phyloP scores from a whole-genome alignment of 2,113 vertebrate genomes.

The Anoura caudifer region DNA sequence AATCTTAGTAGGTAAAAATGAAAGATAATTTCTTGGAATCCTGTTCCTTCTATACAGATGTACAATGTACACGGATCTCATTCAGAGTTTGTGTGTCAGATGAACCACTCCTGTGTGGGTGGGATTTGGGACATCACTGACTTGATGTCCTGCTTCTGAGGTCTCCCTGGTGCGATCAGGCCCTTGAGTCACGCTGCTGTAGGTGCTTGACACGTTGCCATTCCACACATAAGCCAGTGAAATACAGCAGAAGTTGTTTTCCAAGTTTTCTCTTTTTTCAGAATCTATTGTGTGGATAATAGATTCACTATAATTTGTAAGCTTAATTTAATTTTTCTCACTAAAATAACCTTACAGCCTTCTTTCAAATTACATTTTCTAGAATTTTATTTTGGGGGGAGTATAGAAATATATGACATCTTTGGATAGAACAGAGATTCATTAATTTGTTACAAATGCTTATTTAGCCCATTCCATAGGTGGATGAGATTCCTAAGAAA shows the following conservation, averaged over 20 bases:
- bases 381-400: background rate
- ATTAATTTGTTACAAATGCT: slow-evolving; percentile 10
- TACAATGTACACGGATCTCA: background rate
- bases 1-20: background rate
- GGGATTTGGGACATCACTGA: background rate
- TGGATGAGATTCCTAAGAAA: background rate
- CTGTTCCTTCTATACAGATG: background rate
- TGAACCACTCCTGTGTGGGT: background rate
- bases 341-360: background rate
- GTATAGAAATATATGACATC: background rate
- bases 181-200: background rate
- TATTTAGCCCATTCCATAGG: background rate
- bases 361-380: background rate
- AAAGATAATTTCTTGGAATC: background rate
- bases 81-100: background rate
- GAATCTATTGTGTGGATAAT: background rate
- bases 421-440: background rate
- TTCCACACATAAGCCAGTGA: background rate
- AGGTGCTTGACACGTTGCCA: background rate
- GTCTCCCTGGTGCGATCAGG: background rate
- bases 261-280: background rate
- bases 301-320: slow-evolving; percentile 14
- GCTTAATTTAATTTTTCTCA: background rate
- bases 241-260: background rate
- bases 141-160: background rate